Base-by-base conservation (phyloP, 2,888 invertebrate genomes). In the Orthosia gothica region DNA sequence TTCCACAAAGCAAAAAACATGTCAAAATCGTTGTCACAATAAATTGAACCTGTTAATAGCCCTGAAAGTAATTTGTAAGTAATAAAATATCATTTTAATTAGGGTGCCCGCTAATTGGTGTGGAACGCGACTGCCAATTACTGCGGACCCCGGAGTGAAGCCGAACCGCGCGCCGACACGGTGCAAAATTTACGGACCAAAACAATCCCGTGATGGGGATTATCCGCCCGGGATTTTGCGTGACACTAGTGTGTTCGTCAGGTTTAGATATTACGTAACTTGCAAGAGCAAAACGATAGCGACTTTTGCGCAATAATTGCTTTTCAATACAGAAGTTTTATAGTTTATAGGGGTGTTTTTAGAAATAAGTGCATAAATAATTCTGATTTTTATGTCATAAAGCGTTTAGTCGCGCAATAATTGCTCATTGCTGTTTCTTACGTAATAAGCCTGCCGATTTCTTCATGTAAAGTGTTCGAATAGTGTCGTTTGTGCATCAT, bases 71-170 rank as follows among this genome's bases (percentile, higher is more conserved):
- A 75, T 70, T 70, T n/a, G 40, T 45, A 68, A 64, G 73, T 83
- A 47, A 74, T 82, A 76, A 81, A 84, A 64, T 66, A 62, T 77
- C 58, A 54, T 71, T 86, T 86, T 87, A 87, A 86, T 86, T 81
- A 79, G 26, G 73, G 70, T 74, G 26, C 20, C 64, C 62, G 32
- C 82, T 89, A 92, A 91, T 92, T 88, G 82, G 84, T 83, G 61
- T 83, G 87, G 84, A 83, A 74, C 79, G 84, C 79, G 80, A 81
- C 81, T 84, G 89, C 86, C 89, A 92, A 90, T 91, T 90, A 92
- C 79, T 45, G 79, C 70, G 80, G 74, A 81, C 81, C 86, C 79
- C 82, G 81, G 74, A 71, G 62, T 74, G 78, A 62, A 67, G 61
- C 65, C 68, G 70, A 26, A 47, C 66, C 70, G 86, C 72, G 84